A percentile compares a stretch with the other conserved stretches of the same genome.
Evolutionary conservation across 2,797 vertebrate genomes (phyloP).

Genomic region (Mallotus villosus): DNA sequence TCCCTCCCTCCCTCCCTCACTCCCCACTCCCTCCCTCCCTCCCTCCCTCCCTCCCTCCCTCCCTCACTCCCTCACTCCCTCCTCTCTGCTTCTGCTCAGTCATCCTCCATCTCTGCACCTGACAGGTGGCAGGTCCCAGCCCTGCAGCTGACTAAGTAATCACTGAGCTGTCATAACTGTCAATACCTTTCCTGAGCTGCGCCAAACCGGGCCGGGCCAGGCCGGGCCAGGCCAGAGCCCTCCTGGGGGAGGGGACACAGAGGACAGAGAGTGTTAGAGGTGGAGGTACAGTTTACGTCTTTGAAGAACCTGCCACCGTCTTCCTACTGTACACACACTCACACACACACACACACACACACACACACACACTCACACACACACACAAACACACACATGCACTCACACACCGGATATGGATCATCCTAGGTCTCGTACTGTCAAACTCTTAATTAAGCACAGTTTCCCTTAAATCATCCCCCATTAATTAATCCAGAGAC

Average conservation of each 20-base stretch:
- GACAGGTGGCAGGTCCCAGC: slow-evolving; percentile 92
- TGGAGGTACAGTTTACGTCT: slow-evolving; percentile 29
- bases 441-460: slow-evolving; percentile 71
- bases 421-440: slow-evolving; percentile 75
- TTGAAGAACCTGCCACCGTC: slow-evolving; percentile 69
- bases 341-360: background rate
- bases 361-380: slow-evolving; percentile 32
- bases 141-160: slow-evolving; percentile 97
- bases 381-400: slow-evolving; percentile 15
- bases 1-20: background rate
- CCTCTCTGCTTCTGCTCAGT: slow-evolving; percentile 71
- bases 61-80: slow-evolving; percentile 30
- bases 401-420: slow-evolving; percentile 62
- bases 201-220: slow-evolving; percentile 53
- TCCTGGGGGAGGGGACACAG: slow-evolving; percentile 39
- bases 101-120: slow-evolving; percentile 87
- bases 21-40: background rate
- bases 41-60: too few species aligned
- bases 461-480: slow-evolving; percentile 68
- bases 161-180: slow-evolving; percentile 97
- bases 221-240: slow-evolving; percentile 70
- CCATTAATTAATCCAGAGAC: slow-evolving; percentile 70
- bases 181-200: slow-evolving; percentile 81
- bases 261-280: slow-evolving; percentile 70
- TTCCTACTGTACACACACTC: slow-evolving; percentile 32